Percentiles rank a stretch among this genome's conserved stretches.
phyloP scores from a whole-genome alignment of 2,888 invertebrate genomes.

The Nomada ferruginata region DNA sequence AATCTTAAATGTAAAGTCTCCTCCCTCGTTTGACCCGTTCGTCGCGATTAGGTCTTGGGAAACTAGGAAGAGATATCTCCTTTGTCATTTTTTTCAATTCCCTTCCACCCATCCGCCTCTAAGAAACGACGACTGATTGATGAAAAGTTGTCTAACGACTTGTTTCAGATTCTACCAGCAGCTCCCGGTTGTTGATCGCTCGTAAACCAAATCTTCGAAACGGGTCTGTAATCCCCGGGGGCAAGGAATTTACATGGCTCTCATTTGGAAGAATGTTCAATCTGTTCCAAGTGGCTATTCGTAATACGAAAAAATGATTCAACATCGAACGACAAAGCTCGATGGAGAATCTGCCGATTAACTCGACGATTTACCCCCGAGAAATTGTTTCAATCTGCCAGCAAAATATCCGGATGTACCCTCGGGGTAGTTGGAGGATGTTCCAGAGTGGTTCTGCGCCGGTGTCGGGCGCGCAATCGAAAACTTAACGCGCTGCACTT shows the following conservation, averaged over 20 bases:
- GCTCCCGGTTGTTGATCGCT: constrained; percentile 19
- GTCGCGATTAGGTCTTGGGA: constrained; percentile 70
- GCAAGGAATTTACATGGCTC: background rate
- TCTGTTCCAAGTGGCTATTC: background rate
- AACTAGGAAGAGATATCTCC: constrained; percentile 68
- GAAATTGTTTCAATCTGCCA: constrained; percentile 20
- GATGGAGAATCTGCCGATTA: constrained; percentile 11
- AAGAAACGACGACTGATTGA: constrained; percentile 30
- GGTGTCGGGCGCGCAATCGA: constrained; percentile 39
- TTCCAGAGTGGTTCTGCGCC: constrained; percentile 25
- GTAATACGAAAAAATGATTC: too few species aligned
- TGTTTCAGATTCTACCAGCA: constrained; percentile 6
- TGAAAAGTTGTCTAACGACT: constrained; percentile 30
- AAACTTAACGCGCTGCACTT: constrained; percentile 63
- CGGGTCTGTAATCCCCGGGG: background rate
- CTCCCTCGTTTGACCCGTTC: constrained; percentile 70
- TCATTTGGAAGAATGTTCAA: background rate
- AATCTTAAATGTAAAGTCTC: constrained; percentile 79
- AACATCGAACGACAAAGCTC: too few species aligned
- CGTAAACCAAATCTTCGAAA: constrained; percentile 37
- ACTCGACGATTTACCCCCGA: constrained; percentile 28
- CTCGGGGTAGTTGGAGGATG: constrained; percentile 9
- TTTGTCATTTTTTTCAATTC: constrained; percentile 28
- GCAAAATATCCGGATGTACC: constrained; percentile 32
- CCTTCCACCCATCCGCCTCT: background rate